Base-by-base conservation (phyloP, 92 coral and sea anemone genomes). In the Blastomussa wellsi region DNA sequence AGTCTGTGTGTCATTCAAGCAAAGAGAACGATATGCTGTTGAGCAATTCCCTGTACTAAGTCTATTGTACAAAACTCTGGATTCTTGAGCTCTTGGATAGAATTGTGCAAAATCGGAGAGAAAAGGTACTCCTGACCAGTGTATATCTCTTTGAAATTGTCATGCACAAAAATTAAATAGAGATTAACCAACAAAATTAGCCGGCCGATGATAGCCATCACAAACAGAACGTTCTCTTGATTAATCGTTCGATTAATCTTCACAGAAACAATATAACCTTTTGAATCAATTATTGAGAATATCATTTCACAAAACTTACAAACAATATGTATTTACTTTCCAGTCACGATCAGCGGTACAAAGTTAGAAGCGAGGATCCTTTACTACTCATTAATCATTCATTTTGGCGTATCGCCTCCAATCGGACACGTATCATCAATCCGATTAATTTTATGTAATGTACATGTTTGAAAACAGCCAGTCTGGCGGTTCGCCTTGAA, bases 371-470 rank as follows among this genome's bases (percentile, higher is more conserved):
- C 26, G 20, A 57, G 33, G 6, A 36, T 55, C 55, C 47, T 32
- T 80, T 65, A 41, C 15, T 39, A 62, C 14, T 79, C 73, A 79
- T 65, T 49, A 80, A 80, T 80, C 84, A 65, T 47, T 80, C 49
- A 80, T 64, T 39, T 33, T 19, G 33, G 7, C 68, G 33, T 10
- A 29, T 62, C 35, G 68, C 33, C 13, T 29, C 35, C 75, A 17
- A 36, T 17, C 31, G 22, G 38, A 74, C n/a, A 10, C 51, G 33
- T 38, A 26, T 22, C 17, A 31, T 26, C n/a, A n/a, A n/a, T n/a
- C n/a, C n/a, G n/a, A n/a, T n/a, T n/a, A n/a, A n/a, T n/a, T n/a
- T n/a, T n/a, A n/a, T n/a, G n/a, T n/a, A 78, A 29, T 10, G 19
- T 47, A 36, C 70, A 37, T 39, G 70, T 57, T 78, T n/a, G 72